Conservation (phyloP, 37 sponge, comb jelly and placozoan species). For the Hormiphora californensis region DNA sequence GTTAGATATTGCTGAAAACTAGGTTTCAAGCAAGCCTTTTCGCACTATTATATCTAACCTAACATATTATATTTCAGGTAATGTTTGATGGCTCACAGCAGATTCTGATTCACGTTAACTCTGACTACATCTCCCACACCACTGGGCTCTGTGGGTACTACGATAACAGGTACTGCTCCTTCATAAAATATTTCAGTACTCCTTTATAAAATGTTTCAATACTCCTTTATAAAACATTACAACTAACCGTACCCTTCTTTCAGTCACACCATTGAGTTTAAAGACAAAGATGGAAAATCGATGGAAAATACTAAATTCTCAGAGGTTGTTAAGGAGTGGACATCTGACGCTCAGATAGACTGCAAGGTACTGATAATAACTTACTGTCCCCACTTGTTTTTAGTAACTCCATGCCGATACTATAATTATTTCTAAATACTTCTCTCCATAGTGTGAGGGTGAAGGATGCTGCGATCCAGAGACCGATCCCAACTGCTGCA, state of each 20-base stretch:
- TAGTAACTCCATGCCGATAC: neutral
- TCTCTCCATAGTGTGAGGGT: neutral
- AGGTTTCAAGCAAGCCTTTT: too few relatives aligned
- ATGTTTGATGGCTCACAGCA: conserved; percentile 38
- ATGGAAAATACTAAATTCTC: conserved; percentile 19
- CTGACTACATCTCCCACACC: neutral
- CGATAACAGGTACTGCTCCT: conserved; percentile 8
- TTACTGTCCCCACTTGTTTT: neutral
- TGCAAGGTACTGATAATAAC: neutral
- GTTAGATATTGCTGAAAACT: too few relatives aligned
- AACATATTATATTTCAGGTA: neutral
- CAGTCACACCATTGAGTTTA: conserved; percentile 44
- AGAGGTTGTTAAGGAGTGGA: conserved; percentile 13
- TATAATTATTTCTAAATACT: neutral
- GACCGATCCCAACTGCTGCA: too few relatives aligned
- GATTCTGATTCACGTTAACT: neutral
- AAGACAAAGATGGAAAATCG: neutral
- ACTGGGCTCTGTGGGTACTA: conserved; percentile 25
- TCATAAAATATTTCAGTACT: neutral
- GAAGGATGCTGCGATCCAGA: neutral
- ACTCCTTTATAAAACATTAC: neutral
- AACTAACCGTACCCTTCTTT: too few relatives aligned
- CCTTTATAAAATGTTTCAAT: neutral
- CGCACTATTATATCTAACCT: too few relatives aligned
- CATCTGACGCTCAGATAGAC: neutral